These are phyloP conservation scores for Probaryconus sp. DNA, from an alignment of 1,140 invertebrate species.

Conservation along the genomic window DNA sequence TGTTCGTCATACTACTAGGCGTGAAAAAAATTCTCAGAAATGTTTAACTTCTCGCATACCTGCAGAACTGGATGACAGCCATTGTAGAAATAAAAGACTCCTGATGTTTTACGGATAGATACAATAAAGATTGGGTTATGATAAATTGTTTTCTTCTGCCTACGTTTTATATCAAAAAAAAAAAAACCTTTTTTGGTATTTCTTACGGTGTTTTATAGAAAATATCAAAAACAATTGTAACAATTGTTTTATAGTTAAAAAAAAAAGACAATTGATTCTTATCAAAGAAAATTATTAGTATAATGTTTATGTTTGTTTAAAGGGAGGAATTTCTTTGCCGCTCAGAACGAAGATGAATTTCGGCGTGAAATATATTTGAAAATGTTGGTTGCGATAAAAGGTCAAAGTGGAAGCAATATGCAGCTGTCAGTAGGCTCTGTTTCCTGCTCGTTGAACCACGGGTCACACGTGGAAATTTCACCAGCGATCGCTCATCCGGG, in stretches of 20 bases:
- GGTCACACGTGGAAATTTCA: slow-evolving; percentile 59
- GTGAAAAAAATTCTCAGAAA: slow-evolving; percentile 13
- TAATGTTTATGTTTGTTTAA: no score
- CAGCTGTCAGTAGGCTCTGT: slow-evolving; percentile 52
- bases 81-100: slow-evolving; percentile 10
- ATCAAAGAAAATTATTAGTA: no score
- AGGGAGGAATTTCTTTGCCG: no score
- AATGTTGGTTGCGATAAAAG: slow-evolving; percentile 47
- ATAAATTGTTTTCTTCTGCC: slow-evolving; percentile 25
- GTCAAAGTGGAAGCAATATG: slow-evolving; percentile 49
- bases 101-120: slow-evolving; percentile 10
- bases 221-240: no score
- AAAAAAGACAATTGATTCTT: no score
- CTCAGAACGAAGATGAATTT: slow-evolving; percentile 37
- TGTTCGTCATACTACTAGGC: background rate
- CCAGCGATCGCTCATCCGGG: slow-evolving; percentile 51
- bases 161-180: no score
- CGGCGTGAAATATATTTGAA: slow-evolving; percentile 21
- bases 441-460: slow-evolving; percentile 58
- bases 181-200: no score
- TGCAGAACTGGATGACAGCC: slow-evolving; percentile 4
- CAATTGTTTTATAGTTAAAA: no score
- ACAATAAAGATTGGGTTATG: slow-evolving; percentile 5
- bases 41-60: slow-evolving; percentile 22
- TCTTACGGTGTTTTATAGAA: no score